phyloP scores from a whole-genome alignment of 2,888 invertebrate genomes.

The Osedax frankpressi region DNA sequence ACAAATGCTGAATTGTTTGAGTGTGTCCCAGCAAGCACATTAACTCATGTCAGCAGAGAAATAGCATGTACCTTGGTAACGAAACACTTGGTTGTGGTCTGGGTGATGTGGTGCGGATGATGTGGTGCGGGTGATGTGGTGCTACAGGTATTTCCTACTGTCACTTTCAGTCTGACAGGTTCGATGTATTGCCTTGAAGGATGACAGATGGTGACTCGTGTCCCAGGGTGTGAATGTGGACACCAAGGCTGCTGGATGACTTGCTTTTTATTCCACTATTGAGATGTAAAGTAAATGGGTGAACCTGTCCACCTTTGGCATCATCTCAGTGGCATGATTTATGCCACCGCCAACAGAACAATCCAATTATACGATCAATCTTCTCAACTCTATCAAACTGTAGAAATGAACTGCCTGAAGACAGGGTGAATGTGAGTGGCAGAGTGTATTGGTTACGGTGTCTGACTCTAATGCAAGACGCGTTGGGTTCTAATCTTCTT shows the following conservation, averaged over 20 bases:
- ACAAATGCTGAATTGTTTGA: background rate
- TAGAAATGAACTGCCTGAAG: too few relatives aligned
- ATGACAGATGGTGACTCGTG: background rate
- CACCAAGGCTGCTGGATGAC: background rate
- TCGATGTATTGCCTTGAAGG: background rate
- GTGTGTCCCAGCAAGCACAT: background rate
- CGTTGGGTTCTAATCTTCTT: too few relatives aligned
- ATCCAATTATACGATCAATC: too few relatives aligned
- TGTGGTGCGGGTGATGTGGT: background rate
- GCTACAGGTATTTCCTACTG: background rate
- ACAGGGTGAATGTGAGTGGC: too few relatives aligned
- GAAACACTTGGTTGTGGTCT: background rate
- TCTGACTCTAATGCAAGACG: too few relatives aligned
- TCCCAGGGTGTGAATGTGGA: background rate
- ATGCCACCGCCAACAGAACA: too few relatives aligned
- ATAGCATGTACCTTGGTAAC: background rate
- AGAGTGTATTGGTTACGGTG: too few relatives aligned
- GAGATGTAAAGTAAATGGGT: conserved; percentile 5
- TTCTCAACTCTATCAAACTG: too few relatives aligned
- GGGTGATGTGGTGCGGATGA: too few relatives aligned
- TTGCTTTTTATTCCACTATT: conserved; percentile 2
- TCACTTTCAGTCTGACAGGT: background rate
- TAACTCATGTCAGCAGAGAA: conserved; percentile 6
- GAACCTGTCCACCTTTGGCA: background rate
- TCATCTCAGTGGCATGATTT: too few relatives aligned